Evolutionary conservation across 2,888 invertebrate species (phyloP).

Genomic region (Augiades crinisus): DNA sequence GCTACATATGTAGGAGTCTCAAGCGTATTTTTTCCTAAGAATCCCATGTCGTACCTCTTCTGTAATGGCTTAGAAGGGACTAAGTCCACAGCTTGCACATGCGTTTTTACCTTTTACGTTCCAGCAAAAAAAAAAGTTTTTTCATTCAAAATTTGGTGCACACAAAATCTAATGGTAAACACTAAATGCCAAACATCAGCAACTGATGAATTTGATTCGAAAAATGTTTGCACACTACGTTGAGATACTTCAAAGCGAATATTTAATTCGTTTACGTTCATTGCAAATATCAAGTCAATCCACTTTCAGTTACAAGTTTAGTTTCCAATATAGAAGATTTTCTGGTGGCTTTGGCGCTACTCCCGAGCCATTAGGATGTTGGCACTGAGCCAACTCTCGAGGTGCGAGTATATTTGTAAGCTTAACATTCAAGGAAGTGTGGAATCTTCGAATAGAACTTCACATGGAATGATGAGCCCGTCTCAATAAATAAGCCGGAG

Average conservation of each 20-base stretch:
- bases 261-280: slow-evolving; percentile 24
- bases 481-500: slow-evolving; percentile 34
- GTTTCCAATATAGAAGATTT: slow-evolving; percentile 69
- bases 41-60: no score
- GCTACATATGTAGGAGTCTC: no score
- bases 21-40: no score
- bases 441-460: slow-evolving; percentile 70
- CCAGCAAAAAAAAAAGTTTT: no score
- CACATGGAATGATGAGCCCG: slow-evolving; percentile 53
- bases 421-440: slow-evolving; percentile 77
- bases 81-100: no score
- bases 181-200: background rate
- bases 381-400: slow-evolving; percentile 64
- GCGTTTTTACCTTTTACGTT: no score
- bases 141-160: no score
- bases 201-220: background rate
- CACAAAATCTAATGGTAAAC: slow-evolving; percentile 1
- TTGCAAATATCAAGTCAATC: slow-evolving; percentile 46
- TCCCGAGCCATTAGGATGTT: slow-evolving; percentile 72
- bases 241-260: slow-evolving; percentile 17
- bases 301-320: slow-evolving; percentile 61
- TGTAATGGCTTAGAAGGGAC: no score
- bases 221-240: background rate
- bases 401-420: slow-evolving; percentile 75
- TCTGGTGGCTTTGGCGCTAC: slow-evolving; percentile 67